These are phyloP conservation scores for Diplosoma virens DNA, from an alignment of 23 tunicate genomes.

Conservation along the genomic window DNA sequence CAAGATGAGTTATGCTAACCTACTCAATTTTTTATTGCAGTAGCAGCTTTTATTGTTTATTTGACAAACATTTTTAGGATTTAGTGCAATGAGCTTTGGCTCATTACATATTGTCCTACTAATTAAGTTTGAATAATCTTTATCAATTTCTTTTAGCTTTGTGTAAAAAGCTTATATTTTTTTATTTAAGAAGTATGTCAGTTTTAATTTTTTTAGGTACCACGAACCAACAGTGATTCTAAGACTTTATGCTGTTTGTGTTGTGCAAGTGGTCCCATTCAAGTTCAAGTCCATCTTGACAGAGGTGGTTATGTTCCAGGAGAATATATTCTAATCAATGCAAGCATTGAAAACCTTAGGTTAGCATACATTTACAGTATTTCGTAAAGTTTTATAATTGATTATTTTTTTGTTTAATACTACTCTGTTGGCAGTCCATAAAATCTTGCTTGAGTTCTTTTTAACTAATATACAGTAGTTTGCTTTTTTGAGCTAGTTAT, in stretches of 20 bases:
- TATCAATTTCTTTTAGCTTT: too few relatives aligned
- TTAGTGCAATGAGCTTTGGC: too few relatives aligned
- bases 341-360: conserved; percentile 12
- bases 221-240: not conserved
- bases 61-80: too few relatives aligned
- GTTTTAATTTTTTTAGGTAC: too few relatives aligned
- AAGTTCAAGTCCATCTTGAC: conserved; percentile 23
- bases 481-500: not conserved
- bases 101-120: too few relatives aligned
- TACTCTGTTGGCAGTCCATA: not conserved
- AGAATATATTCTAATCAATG: conserved; percentile 16
- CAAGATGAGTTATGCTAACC: too few relatives aligned
- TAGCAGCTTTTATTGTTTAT: too few relatives aligned
- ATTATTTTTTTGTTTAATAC: not conserved
- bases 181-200: too few relatives aligned
- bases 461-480: not conserved
- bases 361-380: not conserved
- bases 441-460: not conserved
- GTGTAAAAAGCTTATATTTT: too few relatives aligned
- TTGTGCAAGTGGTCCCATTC: conserved; percentile 32
- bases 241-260: conserved; percentile 26
- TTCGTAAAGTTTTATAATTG: not conserved
- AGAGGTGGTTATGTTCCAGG: conserved; percentile 34
- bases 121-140: too few relatives aligned
- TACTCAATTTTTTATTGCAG: too few relatives aligned